phyloP scores from a whole-genome alignment of 2,888 invertebrate genomes.

The Ophioninae sp. region DNA sequence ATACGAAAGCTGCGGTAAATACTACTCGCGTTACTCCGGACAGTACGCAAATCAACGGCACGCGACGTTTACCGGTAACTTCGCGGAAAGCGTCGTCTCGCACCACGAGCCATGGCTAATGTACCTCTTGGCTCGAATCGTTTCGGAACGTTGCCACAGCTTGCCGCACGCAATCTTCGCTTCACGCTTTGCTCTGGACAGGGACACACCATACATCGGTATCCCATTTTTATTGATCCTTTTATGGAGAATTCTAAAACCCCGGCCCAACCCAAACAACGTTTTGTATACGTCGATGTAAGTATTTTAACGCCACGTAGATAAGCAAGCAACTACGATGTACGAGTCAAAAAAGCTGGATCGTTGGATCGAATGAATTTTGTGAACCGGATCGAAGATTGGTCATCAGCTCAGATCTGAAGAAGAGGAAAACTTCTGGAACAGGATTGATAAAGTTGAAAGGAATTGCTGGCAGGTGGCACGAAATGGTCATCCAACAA shows the following conservation, averaged over 20 bases:
- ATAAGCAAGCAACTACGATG: constrained; percentile 4
- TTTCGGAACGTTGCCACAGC: constrained; percentile 46
- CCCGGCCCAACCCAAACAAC: not conserved
- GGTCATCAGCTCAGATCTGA: constrained; percentile 11
- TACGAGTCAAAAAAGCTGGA: constrained; percentile 6
- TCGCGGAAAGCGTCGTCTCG: constrained; percentile 72
- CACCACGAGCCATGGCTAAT: constrained; percentile 67
- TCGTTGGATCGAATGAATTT: constrained; percentile 31
- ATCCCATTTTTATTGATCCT: constrained; percentile 15
- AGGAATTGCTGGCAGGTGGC: not conserved
- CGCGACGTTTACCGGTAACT: constrained; percentile 72
- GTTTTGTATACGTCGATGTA: constrained; percentile 7
- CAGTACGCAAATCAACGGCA: constrained; percentile 67
- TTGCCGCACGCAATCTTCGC: constrained; percentile 47
- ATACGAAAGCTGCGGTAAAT: constrained; percentile 29
- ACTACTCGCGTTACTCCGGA: constrained; percentile 53
- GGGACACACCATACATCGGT: constrained; percentile 10
- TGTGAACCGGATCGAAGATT: not conserved
- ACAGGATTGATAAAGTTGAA: not conserved
- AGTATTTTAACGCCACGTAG: constrained; percentile 15
- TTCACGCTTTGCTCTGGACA: constrained; percentile 32
- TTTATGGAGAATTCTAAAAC: not conserved
- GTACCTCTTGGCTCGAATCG: constrained; percentile 55
- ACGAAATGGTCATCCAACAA: not conserved
- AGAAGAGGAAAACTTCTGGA: not conserved